phyloP scores from a whole-genome alignment of 2,888 invertebrate species.

The Cosmopolites sordidus region DNA sequence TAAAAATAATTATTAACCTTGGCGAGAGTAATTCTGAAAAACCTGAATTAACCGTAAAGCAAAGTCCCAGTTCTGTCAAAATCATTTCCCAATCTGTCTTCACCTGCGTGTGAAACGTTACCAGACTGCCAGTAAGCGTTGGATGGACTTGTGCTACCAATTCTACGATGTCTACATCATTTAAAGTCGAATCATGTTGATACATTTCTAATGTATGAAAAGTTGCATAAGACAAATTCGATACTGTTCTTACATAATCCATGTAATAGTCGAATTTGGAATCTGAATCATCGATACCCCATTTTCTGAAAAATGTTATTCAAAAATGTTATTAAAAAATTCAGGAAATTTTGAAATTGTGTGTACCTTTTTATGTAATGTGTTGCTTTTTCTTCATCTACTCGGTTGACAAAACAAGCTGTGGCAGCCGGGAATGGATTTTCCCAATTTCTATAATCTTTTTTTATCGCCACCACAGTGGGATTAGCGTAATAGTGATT shows the following conservation, averaged over 20 bases:
- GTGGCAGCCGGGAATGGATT: conserved; percentile 58
- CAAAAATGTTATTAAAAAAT: conserved; percentile 7
- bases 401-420: conserved; percentile 50
- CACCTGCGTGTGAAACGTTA: conserved; percentile 48
- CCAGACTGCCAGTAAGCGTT: conserved; percentile 47
- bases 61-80: conserved; percentile 64
- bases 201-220: conserved; percentile 46
- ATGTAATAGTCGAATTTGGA: conserved; percentile 50
- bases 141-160: conserved; percentile 52
- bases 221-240: conserved; percentile 49
- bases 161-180: conserved; percentile 47
- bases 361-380: conserved; percentile 43
- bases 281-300: conserved; percentile 47
- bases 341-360: not conserved
- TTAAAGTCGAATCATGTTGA: conserved; percentile 47
- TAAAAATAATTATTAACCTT: conserved; percentile 48
- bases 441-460: conserved; percentile 60
- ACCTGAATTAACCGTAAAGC: conserved; percentile 61
- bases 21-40: conserved; percentile 51
- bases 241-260: conserved; percentile 48
- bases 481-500: conserved; percentile 57
- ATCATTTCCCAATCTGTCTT: conserved; percentile 50
- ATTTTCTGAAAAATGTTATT: conserved; percentile 38
- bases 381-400: conserved; percentile 42
- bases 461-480: conserved; percentile 60